Base-by-base conservation (phyloP, 2,888 invertebrate species). In the Parnassius glacialis region DNA sequence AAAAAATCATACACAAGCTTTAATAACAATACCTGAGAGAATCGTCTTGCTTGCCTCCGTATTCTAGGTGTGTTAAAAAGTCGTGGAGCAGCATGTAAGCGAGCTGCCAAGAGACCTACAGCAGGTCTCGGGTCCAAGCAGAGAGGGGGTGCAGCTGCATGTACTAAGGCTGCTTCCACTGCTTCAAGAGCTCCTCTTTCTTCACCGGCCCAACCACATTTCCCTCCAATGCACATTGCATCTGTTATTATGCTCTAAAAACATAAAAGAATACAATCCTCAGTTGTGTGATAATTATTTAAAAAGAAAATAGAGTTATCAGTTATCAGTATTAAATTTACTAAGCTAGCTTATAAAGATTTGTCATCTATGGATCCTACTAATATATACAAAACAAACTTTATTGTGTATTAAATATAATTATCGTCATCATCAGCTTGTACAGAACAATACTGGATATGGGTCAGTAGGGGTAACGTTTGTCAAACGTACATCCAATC, bases 121-220 rank as follows among this genome's bases (percentile, higher is more conserved):
- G 95, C 93, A 2, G 97, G 97, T 74, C 96, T 95, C 3, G 98
- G 97, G 85, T 98, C 97, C 58, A 98, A 92, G 82, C 97, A 98
- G 45, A 98, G 89, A 7, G 96, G 96, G 12, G 97, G 97, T 67
- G 96, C 95, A 5, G 97, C 96, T 12, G 96, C 96, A 75, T 97
- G 93, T 48, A 98, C 94, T 65, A 98, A 84, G 71, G 97, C 96
- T 67, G 97, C 96, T 83, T 98, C 98, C 62, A 97, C 86, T 57
- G 88, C 88, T 60, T 90, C 90, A 10, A 87, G 61, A 0, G 94
- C 92, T 61, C 95, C 92, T 64, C 95, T 93, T 76, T 97, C 97
- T 68, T 97, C 96, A 34, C 93, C 93, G 42, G 94, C 94, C 95
- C 96, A 96, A 1, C 91, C 91, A 62, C 87, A 87, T 1, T 86